Conservation (phyloP, 1,140 invertebrate genomes). For the Drosophila kepulauana region DNA sequence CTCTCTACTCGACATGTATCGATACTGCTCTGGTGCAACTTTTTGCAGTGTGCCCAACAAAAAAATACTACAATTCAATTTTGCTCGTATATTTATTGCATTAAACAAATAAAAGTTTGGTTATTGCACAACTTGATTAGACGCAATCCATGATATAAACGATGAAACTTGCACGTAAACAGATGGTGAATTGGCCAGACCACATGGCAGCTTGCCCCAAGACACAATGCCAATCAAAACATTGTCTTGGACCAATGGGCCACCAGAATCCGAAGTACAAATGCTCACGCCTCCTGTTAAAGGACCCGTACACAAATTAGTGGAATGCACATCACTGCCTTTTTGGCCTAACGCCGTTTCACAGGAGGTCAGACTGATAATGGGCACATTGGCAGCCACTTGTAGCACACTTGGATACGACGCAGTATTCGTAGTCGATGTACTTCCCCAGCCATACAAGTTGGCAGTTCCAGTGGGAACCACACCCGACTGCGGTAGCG, state of each 20-base stretch:
- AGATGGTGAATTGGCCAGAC: conserved; percentile 88
- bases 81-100: conserved; percentile 14
- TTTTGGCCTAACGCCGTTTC: conserved; percentile 75
- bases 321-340: conserved; percentile 79
- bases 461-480: conserved; percentile 85
- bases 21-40: no score
- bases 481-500: conserved; percentile 79
- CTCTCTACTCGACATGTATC: no score
- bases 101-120: conserved; percentile 4
- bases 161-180: conserved; percentile 90
- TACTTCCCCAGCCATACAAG: conserved; percentile 85
- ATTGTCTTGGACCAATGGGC: conserved; percentile 80
- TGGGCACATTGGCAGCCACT: conserved; percentile 75
- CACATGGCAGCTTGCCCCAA: conserved; percentile 86
- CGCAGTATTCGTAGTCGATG: conserved; percentile 76
- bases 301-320: conserved; percentile 86
- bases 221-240: conserved; percentile 85
- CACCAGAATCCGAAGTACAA: conserved; percentile 86
- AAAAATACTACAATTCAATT: conserved; percentile 25
- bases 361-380: conserved; percentile 62
- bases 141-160: conserved; percentile 88
- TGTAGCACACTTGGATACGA: conserved; percentile 84
- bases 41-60: conserved; percentile 27
- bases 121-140: conserved; percentile 56
- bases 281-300: conserved; percentile 85